Evolutionary conservation across 2,113 vertebrate genomes (phyloP), one percentile per base, ranked within the genome.

Genomic region (Pituophis catenifer): DNA sequence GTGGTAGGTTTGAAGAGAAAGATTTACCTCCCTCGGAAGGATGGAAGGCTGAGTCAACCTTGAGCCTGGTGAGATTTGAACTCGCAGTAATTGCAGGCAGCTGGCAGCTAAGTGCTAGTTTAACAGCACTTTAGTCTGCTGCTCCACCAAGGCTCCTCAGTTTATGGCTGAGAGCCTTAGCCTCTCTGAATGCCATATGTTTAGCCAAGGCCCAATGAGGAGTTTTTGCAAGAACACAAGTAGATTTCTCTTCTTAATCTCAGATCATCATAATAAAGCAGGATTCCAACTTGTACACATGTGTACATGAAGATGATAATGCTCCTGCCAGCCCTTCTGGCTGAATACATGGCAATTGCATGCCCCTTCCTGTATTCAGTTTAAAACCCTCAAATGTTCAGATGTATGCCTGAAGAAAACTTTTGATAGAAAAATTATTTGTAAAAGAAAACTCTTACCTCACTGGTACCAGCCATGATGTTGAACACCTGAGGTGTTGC

Each of bases 401-500:
- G 65, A 15, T n/a, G 65, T 70, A 15, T 70, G 29, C 65, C 29
- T 33, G 65, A 70, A 70, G 65, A 70, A n/a, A 29, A n/a, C 65
- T 0, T 23, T 24, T 29, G 52, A 44, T 53, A n/a, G 1, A 88
- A 87, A 1, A 1, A 17, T 7, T 19, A 29, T 88, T 91, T 59
- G 33, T 50, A 0, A 1, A 38, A 9, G 58, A 29, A 91, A 21
- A 12, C 9, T 48, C 95, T 98, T 97, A 99, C 99, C 98, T 99
- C 98, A 9, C 97, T 98, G 90, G 97, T 97, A 91, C 98, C 98
- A 26, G 96, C 87, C 10, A 98, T 97, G 94, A 98, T 92, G 33
- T 96, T 97, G 48, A 98, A 96, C 94, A 97, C 96, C 3, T 97
- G 98, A 75, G 98, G 98, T 44, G 98, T 97, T 8, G 98, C 98